A percentile compares a stretch with the other conserved stretches of the same genome.
Evolutionary conservation across 37 sponge, comb jelly and placozoan species (phyloP).

Genomic region (Beroe forskalii): DNA sequence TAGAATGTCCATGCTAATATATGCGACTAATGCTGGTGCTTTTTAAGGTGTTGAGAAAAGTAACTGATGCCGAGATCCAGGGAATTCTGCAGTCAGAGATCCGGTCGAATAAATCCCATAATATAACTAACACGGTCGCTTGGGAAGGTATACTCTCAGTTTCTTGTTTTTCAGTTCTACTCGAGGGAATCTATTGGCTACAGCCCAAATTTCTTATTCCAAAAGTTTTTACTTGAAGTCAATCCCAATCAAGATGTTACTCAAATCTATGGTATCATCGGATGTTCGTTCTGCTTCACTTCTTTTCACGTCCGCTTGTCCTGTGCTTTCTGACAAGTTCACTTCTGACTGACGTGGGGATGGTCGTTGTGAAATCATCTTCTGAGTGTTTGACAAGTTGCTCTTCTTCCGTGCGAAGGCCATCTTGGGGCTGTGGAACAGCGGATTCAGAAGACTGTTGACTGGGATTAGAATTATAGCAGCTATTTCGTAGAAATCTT

Average conservation of each 20-base stretch:
- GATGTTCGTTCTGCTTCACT: neutral
- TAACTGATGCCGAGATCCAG: no score
- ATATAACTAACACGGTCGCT: no score
- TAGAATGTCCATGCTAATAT: no score
- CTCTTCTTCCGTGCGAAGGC: neutral
- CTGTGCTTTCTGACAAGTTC: neutral
- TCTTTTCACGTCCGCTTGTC: neutral
- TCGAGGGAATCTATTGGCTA: no score
- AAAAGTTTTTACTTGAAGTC: neutral
- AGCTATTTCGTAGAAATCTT: neutral
- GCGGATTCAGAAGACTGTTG: conserved; percentile 12
- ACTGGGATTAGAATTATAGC: conserved; percentile 43
- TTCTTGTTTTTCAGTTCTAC: no score
- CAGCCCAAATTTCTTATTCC: no score
- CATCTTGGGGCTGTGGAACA: conserved; percentile 15
- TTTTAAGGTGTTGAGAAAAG: no score
- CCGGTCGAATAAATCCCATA: no score
- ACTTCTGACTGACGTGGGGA: neutral
- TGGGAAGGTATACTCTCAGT: no score
- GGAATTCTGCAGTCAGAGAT: no score
- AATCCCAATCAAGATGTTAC: neutral
- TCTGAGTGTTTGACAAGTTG: no score
- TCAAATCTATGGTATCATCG: neutral
- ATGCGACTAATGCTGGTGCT: no score
- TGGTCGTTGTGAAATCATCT: neutral